These are phyloP conservation scores for Callipepla californica DNA, from an alignment of 2,113 vertebrate genomes.

Conservation along the genomic window DNA sequence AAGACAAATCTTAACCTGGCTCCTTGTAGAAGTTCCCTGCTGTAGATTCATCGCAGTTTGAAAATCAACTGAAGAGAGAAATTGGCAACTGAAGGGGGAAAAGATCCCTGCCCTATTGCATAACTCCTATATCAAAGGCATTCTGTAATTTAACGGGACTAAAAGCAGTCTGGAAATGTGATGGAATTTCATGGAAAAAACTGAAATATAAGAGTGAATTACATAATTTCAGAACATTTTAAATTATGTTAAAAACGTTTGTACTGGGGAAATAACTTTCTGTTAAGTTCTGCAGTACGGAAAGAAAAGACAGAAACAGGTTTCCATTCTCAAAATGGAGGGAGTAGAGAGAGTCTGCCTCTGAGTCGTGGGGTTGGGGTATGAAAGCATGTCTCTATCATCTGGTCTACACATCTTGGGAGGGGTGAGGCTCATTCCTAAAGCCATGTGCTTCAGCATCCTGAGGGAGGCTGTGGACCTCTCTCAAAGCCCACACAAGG, in stretches of 20 bases:
- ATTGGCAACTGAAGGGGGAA: neutral
- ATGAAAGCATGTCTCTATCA: neutral
- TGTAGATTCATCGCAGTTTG: slow-evolving; percentile 57
- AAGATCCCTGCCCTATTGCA: neutral
- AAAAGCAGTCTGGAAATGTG: neutral
- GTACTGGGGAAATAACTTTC: neutral
- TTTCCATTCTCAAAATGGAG: neutral
- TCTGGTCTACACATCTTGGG: too few relatives aligned
- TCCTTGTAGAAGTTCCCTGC: slow-evolving; percentile 66
- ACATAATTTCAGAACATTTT: neutral
- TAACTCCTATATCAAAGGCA: neutral
- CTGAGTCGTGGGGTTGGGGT: neutral
- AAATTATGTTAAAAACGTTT: neutral
- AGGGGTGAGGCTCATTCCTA: neutral
- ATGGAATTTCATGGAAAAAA: neutral
- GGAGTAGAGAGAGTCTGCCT: neutral
- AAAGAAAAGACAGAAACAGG: neutral
- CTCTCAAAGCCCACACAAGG: neutral
- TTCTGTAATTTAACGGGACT: neutral
- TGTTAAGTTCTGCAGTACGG: neutral
- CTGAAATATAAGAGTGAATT: neutral
- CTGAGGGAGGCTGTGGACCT: neutral
- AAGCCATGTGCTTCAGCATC: neutral
- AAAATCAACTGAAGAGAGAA: slow-evolving; percentile 49
- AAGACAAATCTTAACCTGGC: slow-evolving; percentile 70